Evolutionary conservation across 2,113 vertebrate genomes (phyloP).

Genomic region (Craseonycteris thonglongyai): DNA sequence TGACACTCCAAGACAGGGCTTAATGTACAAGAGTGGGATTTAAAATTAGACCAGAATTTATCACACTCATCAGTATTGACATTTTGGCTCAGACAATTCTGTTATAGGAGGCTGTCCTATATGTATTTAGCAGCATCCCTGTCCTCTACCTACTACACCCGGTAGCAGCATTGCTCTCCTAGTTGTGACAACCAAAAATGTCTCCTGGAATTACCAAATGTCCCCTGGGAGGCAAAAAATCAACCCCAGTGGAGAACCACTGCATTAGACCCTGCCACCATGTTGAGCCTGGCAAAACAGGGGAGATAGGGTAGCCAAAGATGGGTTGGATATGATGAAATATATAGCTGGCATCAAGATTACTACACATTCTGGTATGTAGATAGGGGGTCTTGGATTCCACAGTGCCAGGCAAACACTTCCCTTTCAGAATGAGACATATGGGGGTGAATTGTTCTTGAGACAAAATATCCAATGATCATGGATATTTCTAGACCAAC

Average conservation of each 20-base stretch:
- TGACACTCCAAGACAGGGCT: slow-evolving; percentile 11
- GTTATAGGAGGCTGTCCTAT: not conserved
- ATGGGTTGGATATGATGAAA: not conserved
- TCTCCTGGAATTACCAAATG: not conserved
- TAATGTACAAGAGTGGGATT: not conserved
- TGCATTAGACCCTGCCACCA: not conserved
- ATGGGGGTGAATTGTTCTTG: not conserved
- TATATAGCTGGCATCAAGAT: not conserved
- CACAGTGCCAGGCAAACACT: not conserved
- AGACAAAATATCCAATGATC: not conserved
- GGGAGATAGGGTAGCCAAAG: not conserved
- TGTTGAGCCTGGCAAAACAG: not conserved
- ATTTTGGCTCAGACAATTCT: not conserved
- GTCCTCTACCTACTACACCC: not conserved
- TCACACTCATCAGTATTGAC: not conserved
- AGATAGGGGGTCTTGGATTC: not conserved
- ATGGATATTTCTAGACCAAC: not conserved
- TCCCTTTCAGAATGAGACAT: not conserved
- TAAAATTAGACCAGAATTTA: slow-evolving; percentile 28
- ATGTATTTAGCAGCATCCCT: not conserved
- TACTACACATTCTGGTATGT: not conserved
- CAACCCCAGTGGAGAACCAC: not conserved
- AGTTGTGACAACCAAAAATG: not conserved
- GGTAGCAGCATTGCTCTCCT: not conserved
- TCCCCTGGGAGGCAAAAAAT: not conserved